Evolutionary conservation across 2,888 invertebrate species (phyloP), one percentile per base, ranked within the genome.

Genomic region (Perdita meconis): DNA sequence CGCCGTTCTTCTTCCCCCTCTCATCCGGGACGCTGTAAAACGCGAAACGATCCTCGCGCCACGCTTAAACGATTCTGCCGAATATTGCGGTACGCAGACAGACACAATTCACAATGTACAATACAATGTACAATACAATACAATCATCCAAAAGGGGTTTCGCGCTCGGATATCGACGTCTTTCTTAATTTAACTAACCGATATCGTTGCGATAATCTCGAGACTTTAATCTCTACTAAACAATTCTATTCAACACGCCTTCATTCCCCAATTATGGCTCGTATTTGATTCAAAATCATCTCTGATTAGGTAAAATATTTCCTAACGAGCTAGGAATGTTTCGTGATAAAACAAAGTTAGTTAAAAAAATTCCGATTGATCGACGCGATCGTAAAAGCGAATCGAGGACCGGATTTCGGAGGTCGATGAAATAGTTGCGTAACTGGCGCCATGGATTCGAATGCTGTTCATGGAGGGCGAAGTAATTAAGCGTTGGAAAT

Each of bases 201-300:
- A 75, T 66, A 76, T 66, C 60, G 66, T 50, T 19, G 26, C n/a
- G 40, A 16, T 50, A 67, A 75, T 76, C 61, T 75, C 47, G 66
- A 67, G 75, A 75, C 66, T 74, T 74, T 57, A 64, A 74, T 74
- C 64, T 64, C 51, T 59, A 10, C 34, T 19, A 36, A 66, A 75
- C 59, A 75, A 65, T 55, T 38, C 53, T n/a, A 57, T 59, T 74
- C 73, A 59, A 75, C 65, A 34, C 53, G 65, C 22, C 22, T 16
- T 36, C 60, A 13, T 36, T 26, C 44, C 3, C 1, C 26, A 22
- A 6, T 13, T 10, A 13, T 38, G 8, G 73, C n/a, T 64, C 44
- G 59, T 75, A 59, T 65, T 40, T 56, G 44, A 13, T 16, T 26
- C 22, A 44, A 75, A 55, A 65, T 75, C 75, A 75, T 74, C 65